phyloP scores from a whole-genome alignment of 2,113 vertebrate genomes.

The Phrynocephalus versicolor region DNA sequence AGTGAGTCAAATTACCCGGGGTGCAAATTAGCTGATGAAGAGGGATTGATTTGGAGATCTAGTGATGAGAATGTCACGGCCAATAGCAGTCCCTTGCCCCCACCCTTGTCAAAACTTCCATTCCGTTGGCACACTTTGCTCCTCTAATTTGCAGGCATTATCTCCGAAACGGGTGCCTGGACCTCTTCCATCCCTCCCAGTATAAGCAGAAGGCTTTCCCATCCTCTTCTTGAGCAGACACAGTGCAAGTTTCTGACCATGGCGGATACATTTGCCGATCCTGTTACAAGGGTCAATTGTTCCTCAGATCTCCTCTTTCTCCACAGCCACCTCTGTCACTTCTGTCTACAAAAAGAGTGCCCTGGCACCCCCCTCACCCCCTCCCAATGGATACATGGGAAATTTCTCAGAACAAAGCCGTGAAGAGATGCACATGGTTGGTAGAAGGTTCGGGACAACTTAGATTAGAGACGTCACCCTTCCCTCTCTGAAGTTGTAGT shows the following conservation, averaged over 20 bases:
- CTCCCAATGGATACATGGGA: slow-evolving; percentile 70
- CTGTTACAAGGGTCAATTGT: slow-evolving; percentile 76
- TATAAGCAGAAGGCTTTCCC: slow-evolving; percentile 52
- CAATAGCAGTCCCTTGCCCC: neutral
- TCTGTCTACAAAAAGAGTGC: slow-evolving; percentile 68
- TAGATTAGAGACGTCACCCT: slow-evolving; percentile 67
- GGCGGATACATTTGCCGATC: slow-evolving; percentile 58
- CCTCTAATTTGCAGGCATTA: slow-evolving; percentile 60
- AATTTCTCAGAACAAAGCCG: slow-evolving; percentile 69
- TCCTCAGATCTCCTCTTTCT: slow-evolving; percentile 68
- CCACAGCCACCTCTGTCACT: slow-evolving; percentile 62
- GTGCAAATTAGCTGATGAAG: neutral
- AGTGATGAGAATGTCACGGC: slow-evolving; percentile 58
- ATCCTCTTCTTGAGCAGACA: slow-evolving; percentile 69
- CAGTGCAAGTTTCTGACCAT: slow-evolving; percentile 32
- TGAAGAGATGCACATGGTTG: slow-evolving; percentile 53
- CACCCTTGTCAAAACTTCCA: slow-evolving; percentile 32
- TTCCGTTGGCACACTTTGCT: slow-evolving; percentile 70
- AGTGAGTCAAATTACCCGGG: slow-evolving; percentile 27
- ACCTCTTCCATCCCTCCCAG: slow-evolving; percentile 61
- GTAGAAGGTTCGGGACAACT: slow-evolving; percentile 66
- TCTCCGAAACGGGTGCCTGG: slow-evolving; percentile 62
- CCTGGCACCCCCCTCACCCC: slow-evolving; percentile 52
- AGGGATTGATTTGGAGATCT: slow-evolving; percentile 51
- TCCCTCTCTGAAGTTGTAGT: slow-evolving; percentile 61